Evolutionary conservation across 2,888 invertebrate genomes (phyloP).

Genomic region (Noctuana brunneofusca): DNA sequence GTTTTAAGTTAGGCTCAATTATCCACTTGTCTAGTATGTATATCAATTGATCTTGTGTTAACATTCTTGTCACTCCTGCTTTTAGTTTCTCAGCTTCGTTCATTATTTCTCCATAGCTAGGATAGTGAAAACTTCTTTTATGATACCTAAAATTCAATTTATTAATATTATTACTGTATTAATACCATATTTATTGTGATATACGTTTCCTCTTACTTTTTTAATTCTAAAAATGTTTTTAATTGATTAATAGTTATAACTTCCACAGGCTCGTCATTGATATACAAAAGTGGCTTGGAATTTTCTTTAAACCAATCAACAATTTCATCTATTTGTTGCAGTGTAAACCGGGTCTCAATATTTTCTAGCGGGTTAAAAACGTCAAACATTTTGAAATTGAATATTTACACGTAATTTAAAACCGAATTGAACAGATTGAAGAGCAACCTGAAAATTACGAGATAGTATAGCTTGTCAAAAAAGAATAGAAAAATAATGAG

Average conservation of each 20-base stretch:
- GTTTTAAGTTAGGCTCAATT: constrained; percentile 59
- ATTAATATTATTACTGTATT: neutral
- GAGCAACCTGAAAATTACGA: no score
- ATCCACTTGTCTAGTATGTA: constrained; percentile 63
- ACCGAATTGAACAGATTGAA: no score
- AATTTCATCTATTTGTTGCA: constrained; percentile 60
- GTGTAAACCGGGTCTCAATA: constrained; percentile 56
- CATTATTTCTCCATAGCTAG: constrained; percentile 68
- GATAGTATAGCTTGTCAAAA: no score
- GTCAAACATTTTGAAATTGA: constrained; percentile 47
- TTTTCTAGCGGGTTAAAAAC: constrained; percentile 56
- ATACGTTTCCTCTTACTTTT: constrained; percentile 56
- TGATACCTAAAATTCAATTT: constrained; percentile 55
- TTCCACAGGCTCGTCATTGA: constrained; percentile 55
- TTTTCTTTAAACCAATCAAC: constrained; percentile 62
- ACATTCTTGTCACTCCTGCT: constrained; percentile 53
- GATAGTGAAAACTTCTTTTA: constrained; percentile 65
- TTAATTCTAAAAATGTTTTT: constrained; percentile 58
- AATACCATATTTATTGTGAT: neutral
- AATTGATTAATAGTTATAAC: constrained; percentile 65
- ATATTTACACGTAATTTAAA: neutral
- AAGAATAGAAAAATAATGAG: no score
- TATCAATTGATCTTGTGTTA: constrained; percentile 67
- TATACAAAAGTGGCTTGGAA: constrained; percentile 54
- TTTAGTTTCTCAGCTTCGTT: constrained; percentile 59